A percentile compares a stretch with the other conserved stretches of the same genome.
phyloP scores from a whole-genome alignment of 1,140 invertebrate genomes.

The Camponotus vicinus region DNA sequence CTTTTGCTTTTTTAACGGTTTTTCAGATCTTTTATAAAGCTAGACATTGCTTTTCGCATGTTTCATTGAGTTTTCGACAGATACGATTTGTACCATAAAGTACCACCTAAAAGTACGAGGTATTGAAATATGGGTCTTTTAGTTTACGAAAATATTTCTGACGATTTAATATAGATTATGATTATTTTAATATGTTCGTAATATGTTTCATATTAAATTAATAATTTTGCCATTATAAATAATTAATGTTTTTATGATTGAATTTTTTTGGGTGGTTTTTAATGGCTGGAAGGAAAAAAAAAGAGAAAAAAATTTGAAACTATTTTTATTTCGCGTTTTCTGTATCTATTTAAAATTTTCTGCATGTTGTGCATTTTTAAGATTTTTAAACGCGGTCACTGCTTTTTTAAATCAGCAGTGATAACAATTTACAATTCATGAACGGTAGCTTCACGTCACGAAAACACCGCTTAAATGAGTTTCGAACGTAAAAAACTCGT shows the following conservation, averaged over 20 bases:
- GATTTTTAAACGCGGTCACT: neutral
- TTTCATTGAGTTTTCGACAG: too few species aligned
- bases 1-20: too few species aligned
- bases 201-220: neutral
- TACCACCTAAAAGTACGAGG: neutral
- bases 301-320: neutral
- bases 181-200: neutral
- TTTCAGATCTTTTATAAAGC: too few species aligned
- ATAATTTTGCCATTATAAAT: neutral
- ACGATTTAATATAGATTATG: neutral
- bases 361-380: neutral
- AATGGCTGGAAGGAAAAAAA: neutral
- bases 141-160: neutral
- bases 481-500: slow-evolving; percentile 27
- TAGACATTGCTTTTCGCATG: too few species aligned
- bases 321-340: neutral
- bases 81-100: too few species aligned
- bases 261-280: neutral
- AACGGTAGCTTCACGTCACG: neutral
- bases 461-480: slow-evolving; percentile 17
- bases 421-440: slow-evolving; percentile 2
- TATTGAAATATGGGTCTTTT: too few species aligned
- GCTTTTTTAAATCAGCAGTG: neutral
- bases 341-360: neutral
- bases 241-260: neutral